Base-by-base conservation (phyloP, 2,113 vertebrate genomes). In the Emydocephalus ijimae region DNA sequence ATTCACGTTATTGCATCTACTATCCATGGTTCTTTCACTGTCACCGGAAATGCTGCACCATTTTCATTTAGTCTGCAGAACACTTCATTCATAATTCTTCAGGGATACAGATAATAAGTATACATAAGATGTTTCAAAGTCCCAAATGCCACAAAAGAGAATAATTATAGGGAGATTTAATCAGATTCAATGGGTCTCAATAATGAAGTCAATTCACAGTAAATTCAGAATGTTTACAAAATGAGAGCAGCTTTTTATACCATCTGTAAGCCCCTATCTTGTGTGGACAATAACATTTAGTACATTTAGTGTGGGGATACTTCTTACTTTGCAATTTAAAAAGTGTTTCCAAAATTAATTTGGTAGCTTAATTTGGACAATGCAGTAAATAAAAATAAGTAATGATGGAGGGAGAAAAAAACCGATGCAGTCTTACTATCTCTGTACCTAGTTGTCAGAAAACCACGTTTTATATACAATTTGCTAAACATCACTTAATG, bases 51-150 rank as follows among this genome's bases (percentile, higher is more conserved):
- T 87, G 85, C 81, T 96, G 90, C 59, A 88, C 88, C 93, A 87
- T 91, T 88, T 85, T 94, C 45, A 93, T 89, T 55, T 94, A 93
- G 85, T 52, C 89, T 94, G 94, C 59, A 91, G 91, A 93, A 45
- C 43, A 94, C 54, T 96, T 92, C 18, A 94, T 94, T 7, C 94
- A 93, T 57, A 92, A 57, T 86, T 88, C 94, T 95, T 94, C 93
- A 88, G 94, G 95, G 56, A 45, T 69, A 87, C 45, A 92, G 93
- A 87, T 26, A 2, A 43, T 64, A 92, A 92, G 87, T 52, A 94
- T 95, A 26, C 92, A 96, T 43, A 88, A 90, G 12, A 93, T 0
- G 91, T 91, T 95, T 61, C 81, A 8, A 94, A 94, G 93, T 94
- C 39, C 0, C 14, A 90, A 91, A 18, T 54, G 6, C 6, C 10